Percentiles rank a stretch among this genome's conserved stretches.
These are phyloP conservation scores for Myotis daubentonii DNA, from an alignment of 2,797 vertebrate species.

Conservation along the genomic window DNA sequence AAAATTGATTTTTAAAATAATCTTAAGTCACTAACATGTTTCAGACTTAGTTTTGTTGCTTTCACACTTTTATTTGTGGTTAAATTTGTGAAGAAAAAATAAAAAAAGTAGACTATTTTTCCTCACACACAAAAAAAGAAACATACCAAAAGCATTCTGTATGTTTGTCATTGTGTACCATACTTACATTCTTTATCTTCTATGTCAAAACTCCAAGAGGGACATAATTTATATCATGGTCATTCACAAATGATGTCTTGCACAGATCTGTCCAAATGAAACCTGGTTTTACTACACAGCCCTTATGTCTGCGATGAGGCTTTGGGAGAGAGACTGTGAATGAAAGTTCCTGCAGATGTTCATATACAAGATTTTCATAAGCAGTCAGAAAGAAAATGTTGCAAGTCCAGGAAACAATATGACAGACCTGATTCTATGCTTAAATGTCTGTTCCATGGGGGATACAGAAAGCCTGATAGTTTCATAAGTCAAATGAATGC, in stretches of 20 bases:
- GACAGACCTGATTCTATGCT: background rate
- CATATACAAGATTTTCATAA: background rate
- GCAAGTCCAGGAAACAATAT: background rate
- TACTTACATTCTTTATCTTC: background rate
- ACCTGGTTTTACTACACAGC: background rate
- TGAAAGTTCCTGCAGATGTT: background rate
- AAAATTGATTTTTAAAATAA: accelerated
- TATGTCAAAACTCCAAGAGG: background rate
- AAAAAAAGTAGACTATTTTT: background rate
- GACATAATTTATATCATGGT: background rate
- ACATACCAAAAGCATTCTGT: background rate
- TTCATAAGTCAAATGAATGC: background rate
- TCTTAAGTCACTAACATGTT: too few relatives aligned
- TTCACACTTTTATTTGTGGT: background rate
- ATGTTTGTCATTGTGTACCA: background rate
- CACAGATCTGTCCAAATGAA: background rate
- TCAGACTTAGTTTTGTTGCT: background rate
- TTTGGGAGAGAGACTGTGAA: background rate
- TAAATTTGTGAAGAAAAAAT: too few relatives aligned
- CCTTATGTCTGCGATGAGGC: background rate
- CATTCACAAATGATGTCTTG: background rate
- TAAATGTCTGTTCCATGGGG: background rate
- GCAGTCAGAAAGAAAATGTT: background rate
- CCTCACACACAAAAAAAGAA: background rate
- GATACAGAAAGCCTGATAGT: background rate